Evolutionary conservation across 2,113 vertebrate species (phyloP).

Genomic region (Empidonax alnorum): DNA sequence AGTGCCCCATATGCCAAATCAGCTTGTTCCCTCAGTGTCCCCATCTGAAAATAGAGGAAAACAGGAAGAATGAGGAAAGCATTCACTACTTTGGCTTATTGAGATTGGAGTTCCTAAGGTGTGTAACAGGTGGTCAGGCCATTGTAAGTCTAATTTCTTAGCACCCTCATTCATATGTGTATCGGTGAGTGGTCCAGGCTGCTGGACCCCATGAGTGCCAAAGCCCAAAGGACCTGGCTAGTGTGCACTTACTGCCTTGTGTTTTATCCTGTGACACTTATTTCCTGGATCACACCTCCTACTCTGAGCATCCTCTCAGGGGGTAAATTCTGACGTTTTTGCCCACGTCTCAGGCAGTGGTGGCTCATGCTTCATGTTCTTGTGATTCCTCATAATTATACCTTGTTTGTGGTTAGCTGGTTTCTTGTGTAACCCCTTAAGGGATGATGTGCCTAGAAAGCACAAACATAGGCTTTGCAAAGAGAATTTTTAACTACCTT

Average conservation of each 20-base stretch:
- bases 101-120: not conserved
- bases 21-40: not conserved
- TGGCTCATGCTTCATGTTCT: not conserved
- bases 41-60: not conserved
- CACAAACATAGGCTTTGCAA: not conserved
- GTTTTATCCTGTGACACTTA: not conserved
- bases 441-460: not conserved
- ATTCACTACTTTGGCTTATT: not conserved
- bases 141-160: not conserved
- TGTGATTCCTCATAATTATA: not conserved
- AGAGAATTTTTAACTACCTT: not conserved
- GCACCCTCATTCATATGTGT: not conserved
- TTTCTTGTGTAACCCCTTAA: not conserved
- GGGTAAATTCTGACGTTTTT: not conserved
- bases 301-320: not conserved
- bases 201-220: not conserved
- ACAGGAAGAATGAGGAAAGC: not conserved
- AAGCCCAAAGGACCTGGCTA: not conserved
- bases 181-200: not conserved
- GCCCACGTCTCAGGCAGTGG: not conserved
- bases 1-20: not conserved
- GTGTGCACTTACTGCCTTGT: not conserved
- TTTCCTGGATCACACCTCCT: not conserved
- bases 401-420: not conserved
- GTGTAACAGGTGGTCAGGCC: not conserved